phyloP scores from a whole-genome alignment of 2,797 vertebrate species.

The Etheostoma nigrum region DNA sequence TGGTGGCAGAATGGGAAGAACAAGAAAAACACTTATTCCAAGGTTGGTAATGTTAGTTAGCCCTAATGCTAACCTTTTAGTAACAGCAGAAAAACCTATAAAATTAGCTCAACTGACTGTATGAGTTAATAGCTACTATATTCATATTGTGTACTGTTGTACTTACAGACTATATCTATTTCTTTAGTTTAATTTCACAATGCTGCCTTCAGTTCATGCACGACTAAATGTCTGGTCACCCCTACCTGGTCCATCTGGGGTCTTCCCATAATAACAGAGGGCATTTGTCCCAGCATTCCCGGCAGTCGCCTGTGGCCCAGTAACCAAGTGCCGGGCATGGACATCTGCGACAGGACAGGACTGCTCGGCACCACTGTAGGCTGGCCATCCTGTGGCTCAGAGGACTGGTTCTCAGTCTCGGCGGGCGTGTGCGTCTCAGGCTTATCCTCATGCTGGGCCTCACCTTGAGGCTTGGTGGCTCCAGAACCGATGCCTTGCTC shows the following conservation, averaged over 20 bases:
- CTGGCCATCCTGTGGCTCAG: slow-evolving; percentile 81
- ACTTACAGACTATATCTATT: background rate
- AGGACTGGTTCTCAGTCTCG: slow-evolving; percentile 75
- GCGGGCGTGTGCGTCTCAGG: slow-evolving; percentile 79
- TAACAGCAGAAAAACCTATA: background rate
- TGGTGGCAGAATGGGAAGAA: background rate
- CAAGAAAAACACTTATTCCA: background rate
- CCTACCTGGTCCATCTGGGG: slow-evolving; percentile 90
- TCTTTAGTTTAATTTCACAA: background rate
- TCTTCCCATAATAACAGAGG: slow-evolving; percentile 90
- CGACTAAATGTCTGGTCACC: slow-evolving; percentile 8
- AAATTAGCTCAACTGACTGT: background rate
- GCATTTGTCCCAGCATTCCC: slow-evolving; percentile 86
- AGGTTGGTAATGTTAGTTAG: background rate
- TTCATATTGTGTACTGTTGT: background rate
- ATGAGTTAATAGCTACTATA: background rate
- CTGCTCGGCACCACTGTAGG: slow-evolving; percentile 79
- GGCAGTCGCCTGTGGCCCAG: slow-evolving; percentile 90
- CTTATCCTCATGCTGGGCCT: slow-evolving; percentile 83
- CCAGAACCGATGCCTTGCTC: slow-evolving; percentile 89
- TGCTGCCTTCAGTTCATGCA: slow-evolving; percentile 17
- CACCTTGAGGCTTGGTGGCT: slow-evolving; percentile 82
- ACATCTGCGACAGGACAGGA: slow-evolving; percentile 86
- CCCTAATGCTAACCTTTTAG: background rate
- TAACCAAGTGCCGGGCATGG: slow-evolving; percentile 86